These are phyloP conservation scores for Heteromurus nitidus DNA, from an alignment of 2,888 invertebrate species.

Conservation along the genomic window DNA sequence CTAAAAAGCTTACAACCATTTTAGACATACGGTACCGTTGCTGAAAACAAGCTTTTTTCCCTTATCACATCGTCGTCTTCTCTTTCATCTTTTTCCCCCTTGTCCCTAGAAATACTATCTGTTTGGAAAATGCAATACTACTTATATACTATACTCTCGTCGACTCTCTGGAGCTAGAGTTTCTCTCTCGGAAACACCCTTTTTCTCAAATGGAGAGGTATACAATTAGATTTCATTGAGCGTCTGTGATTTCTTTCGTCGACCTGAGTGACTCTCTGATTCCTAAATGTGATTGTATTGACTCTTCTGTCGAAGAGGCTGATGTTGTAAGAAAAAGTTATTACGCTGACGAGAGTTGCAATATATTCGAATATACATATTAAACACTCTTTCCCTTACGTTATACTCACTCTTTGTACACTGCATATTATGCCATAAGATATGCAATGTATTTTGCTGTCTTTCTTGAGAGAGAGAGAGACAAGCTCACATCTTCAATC, in stretches of 20 bases:
- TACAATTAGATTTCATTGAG: slow-evolving; percentile 52
- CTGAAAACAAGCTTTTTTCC: too few relatives aligned
- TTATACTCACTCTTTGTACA: not conserved
- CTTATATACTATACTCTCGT: not conserved
- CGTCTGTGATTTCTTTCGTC: slow-evolving; percentile 36
- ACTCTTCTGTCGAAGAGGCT: slow-evolving; percentile 15
- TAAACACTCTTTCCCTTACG: not conserved
- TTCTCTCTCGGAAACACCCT: slow-evolving; percentile 21
- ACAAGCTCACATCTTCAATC: too few relatives aligned
- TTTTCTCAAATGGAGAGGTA: slow-evolving; percentile 5
- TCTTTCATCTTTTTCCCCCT: too few relatives aligned
- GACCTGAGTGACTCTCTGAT: slow-evolving; percentile 33
- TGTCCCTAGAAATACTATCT: not conserved
- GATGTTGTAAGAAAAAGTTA: not conserved
- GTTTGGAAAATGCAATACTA: too few relatives aligned
- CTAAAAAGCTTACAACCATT: too few relatives aligned
- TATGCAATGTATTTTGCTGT: not conserved
- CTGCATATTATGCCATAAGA: too few relatives aligned
- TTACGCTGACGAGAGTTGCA: not conserved
- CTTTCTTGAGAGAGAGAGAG: too few relatives aligned
- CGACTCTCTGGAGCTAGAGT: too few relatives aligned
- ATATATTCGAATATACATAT: not conserved
- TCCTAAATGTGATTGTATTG: slow-evolving; percentile 45
- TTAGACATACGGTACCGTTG: too few relatives aligned
- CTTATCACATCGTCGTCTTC: too few relatives aligned